phyloP scores from a whole-genome alignment of 2,113 vertebrate species.

The Eubucco bourcierii region DNA sequence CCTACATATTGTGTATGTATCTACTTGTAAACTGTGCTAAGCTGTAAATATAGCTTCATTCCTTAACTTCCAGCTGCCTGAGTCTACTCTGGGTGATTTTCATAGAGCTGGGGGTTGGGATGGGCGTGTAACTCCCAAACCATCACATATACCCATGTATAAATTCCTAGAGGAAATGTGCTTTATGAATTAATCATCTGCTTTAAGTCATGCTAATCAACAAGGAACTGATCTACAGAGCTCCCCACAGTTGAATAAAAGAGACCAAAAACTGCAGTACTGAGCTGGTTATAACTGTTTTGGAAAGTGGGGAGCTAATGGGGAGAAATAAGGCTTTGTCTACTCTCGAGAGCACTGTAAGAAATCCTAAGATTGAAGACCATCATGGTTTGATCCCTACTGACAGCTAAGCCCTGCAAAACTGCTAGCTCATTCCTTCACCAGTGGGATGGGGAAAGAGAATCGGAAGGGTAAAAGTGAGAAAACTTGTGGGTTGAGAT shows the following conservation, averaged over 20 bases:
- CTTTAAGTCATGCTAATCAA: neutral
- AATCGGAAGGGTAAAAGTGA: neutral
- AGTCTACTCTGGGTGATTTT: too few relatives aligned
- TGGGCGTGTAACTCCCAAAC: too few relatives aligned
- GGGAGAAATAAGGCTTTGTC: neutral
- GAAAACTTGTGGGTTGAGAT: neutral
- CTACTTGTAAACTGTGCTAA: too few relatives aligned
- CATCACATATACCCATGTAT: neutral
- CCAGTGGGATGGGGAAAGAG: neutral
- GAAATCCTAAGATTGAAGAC: neutral
- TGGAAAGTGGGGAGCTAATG: neutral
- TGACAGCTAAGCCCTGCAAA: neutral
- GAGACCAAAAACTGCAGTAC: neutral
- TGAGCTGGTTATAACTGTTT: conserved; percentile 8
- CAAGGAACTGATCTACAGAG: neutral
- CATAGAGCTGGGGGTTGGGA: too few relatives aligned
- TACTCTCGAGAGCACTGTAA: neutral
- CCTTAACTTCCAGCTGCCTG: too few relatives aligned
- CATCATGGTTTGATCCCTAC: neutral
- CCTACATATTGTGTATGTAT: too few relatives aligned
- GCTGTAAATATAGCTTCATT: too few relatives aligned
- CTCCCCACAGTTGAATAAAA: neutral
- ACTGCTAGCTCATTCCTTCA: rapidly evolving
- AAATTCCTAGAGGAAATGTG: neutral
- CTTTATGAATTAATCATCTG: neutral